Evolutionary conservation across 2,113 vertebrate genomes (phyloP).

Genomic region (Chloebia gouldiae): DNA sequence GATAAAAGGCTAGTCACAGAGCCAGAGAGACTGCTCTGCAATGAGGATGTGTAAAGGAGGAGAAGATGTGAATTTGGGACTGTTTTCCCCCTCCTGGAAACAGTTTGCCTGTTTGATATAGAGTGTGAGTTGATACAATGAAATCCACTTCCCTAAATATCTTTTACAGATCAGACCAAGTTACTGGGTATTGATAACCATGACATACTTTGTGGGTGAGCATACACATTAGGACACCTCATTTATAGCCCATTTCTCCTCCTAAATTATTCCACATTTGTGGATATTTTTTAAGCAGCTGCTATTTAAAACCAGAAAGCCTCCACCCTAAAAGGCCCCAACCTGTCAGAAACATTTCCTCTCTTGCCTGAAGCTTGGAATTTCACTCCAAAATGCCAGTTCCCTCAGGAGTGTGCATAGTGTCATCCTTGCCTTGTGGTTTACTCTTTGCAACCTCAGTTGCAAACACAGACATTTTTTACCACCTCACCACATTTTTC

Average conservation of each 20-base stretch:
- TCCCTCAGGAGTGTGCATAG: neutral
- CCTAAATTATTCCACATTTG: slow-evolving; percentile 21
- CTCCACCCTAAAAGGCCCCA: slow-evolving; percentile 47
- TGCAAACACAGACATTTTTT: neutral
- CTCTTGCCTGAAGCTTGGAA: slow-evolving; percentile 43
- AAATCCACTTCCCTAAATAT: neutral
- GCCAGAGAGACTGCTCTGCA: neutral
- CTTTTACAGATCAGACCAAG: neutral
- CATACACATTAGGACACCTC: neutral
- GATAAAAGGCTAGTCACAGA: slow-evolving; percentile 3
- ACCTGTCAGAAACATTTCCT: slow-evolving; percentile 54
- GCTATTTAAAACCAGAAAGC: slow-evolving; percentile 42
- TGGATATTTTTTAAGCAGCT: neutral
- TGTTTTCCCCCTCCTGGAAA: neutral
- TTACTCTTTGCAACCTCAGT: neutral
- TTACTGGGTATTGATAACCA: neutral
- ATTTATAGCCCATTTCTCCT: neutral
- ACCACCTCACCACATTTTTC: neutral
- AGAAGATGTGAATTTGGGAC: neutral
- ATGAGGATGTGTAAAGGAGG: neutral
- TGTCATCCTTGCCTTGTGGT: neutral
- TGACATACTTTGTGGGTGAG: neutral
- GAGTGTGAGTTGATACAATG: neutral
- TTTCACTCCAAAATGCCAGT: slow-evolving; percentile 21
- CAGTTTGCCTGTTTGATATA: neutral